Base-by-base conservation (phyloP, 2,797 vertebrate species). In the Neoniphon sammara region DNA sequence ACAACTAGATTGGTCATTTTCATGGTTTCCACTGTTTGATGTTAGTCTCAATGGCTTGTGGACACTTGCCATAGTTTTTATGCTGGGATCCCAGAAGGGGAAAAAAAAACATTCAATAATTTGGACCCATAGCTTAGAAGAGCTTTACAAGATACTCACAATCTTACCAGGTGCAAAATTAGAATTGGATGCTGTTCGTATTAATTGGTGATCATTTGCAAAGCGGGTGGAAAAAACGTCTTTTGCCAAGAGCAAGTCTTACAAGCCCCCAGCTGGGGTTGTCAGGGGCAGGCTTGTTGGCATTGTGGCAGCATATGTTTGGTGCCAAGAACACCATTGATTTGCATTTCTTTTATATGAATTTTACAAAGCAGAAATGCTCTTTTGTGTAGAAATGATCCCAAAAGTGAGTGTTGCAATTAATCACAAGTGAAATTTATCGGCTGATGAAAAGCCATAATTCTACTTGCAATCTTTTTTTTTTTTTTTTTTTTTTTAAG, bases 401-500 rank as follows among this genome's bases (percentile, higher is more conserved):
- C 92, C 87, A 89, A 93, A 94, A 94, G 93, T 94, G 94, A 95
- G 94, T 92, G 93, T 95, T 95, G 94, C 94, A 95, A 95, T 95
- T 95, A 95, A 95, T 95, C 94, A 94, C 93, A 93, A 95, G 93
- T 94, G 94, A 95, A 95, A 95, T 95, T 94, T 94, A 95, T 94
- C 92, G 93, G 93, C 93, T 92, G 93, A 94, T 95, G 94, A 95
- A 95, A 95, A 95, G 94, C 93, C 91, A 92, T 95, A 95, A 95
- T 95, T 95, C 94, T 94, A 94, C 93, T 93, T 91, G 92, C 90
- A 88, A 82, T 88, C 87, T 83, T 87, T 88, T 85, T 88, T 81
- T 80, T 73, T 75, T 66, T 77, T 77, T 77, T 85, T 85, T 85
- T 89, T 88, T 90, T 88, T 86, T 82, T 64, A 84, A 80, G 84